Percentiles rank a stretch among this genome's conserved stretches.
Conservation (phyloP, 1,140 invertebrate species). For the Pogonomyrmex barbatus region DNA sequence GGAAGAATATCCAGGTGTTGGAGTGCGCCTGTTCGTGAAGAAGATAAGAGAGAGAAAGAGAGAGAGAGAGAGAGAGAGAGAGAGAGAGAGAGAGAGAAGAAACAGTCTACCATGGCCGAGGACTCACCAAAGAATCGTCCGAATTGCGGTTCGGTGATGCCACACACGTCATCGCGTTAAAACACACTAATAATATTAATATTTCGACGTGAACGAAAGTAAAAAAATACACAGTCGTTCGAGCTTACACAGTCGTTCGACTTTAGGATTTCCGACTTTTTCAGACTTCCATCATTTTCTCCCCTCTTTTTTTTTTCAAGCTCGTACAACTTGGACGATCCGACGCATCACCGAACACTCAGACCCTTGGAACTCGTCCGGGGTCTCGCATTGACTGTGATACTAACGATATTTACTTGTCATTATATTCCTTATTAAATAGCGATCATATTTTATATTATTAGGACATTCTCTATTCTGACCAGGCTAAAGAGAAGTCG, state of each 20-base stretch:
- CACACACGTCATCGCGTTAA: slow-evolving; percentile 9
- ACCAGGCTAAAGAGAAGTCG: background rate
- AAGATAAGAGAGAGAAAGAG: background rate
- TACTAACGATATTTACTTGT: slow-evolving; percentile 75
- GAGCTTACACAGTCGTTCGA: slow-evolving; percentile 1
- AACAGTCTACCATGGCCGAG: slow-evolving; percentile 51
- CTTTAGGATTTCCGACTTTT: slow-evolving; percentile 19
- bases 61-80: background rate
- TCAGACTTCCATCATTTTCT: background rate
- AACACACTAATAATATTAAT: slow-evolving; percentile 12
- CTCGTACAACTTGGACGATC: slow-evolving; percentile 19
- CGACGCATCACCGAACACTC: slow-evolving; percentile 62
- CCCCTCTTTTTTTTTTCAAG: background rate
- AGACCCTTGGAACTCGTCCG: background rate
- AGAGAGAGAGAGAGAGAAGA: background rate
- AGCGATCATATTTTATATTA: slow-evolving; percentile 67
- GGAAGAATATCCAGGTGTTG: slow-evolving; percentile 90
- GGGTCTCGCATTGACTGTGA: slow-evolving; percentile 74
- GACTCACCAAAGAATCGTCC: slow-evolving; percentile 76
- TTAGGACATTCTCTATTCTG: slow-evolving; percentile 35
- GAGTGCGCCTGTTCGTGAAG: slow-evolving; percentile 91
- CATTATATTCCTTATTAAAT: slow-evolving; percentile 68
- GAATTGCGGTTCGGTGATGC: slow-evolving; percentile 64
- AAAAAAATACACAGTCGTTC: background rate
- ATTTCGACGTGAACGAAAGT: slow-evolving; percentile 19